Conservation (phyloP, 2,113 vertebrate species). For the Ondatra zibethicus region DNA sequence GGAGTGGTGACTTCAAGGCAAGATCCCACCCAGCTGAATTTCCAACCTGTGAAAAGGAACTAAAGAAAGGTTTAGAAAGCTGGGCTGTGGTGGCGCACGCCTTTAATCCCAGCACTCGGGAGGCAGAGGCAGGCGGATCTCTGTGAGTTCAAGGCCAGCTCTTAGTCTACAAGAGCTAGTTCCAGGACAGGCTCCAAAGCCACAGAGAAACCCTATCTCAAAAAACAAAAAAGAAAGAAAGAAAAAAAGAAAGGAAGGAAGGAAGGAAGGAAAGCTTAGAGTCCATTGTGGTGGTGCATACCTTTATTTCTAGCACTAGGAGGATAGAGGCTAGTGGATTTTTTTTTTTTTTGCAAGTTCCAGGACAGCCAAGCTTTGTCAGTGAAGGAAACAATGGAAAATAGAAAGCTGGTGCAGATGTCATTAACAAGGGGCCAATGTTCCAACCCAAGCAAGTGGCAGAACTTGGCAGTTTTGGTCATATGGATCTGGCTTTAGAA, state of each 20-base stretch:
- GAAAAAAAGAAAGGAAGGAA: accelerated
- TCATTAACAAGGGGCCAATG: too few species aligned
- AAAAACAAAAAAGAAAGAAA: too few species aligned
- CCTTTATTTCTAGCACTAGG: too few species aligned
- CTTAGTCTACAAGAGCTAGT: background rate
- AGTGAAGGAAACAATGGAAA: background rate
- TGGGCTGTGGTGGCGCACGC: accelerated
- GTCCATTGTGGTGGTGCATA: too few species aligned
- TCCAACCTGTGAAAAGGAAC: background rate
- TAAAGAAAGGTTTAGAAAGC: background rate
- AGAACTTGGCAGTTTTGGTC: background rate
- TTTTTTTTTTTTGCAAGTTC: too few species aligned
- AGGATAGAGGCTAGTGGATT: too few species aligned
- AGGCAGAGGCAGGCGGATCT: background rate
- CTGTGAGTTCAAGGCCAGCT: background rate
- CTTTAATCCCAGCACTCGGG: background rate
- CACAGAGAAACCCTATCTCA: too few species aligned
- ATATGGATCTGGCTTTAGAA: background rate
- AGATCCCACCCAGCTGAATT: background rate
- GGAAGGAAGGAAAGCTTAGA: too few species aligned
- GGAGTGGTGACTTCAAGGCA: background rate
- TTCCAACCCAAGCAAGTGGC: background rate
- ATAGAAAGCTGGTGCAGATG: background rate
- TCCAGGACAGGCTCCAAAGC: background rate
- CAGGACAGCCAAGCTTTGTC: background rate